Evolutionary conservation across 2,797 vertebrate genomes (phyloP).

Genomic region (Argya squamiceps): DNA sequence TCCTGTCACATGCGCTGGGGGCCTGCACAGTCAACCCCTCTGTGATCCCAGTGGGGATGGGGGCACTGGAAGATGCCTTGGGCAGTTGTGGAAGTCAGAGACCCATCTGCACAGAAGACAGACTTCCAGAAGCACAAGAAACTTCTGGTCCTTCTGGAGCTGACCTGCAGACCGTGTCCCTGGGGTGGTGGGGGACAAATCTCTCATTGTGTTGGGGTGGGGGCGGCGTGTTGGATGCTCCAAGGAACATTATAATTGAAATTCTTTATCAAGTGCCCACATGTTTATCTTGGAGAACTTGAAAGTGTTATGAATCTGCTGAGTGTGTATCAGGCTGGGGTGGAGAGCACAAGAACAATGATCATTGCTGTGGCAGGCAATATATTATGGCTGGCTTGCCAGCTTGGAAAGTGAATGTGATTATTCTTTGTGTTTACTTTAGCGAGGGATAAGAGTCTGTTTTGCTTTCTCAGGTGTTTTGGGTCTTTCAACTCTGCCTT

Average conservation of each 20-base stretch:
- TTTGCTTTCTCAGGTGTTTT: slow-evolving; percentile 66
- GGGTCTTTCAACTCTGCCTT: slow-evolving; percentile 31
- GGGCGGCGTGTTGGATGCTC: not conserved
- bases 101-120: not conserved
- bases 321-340: not conserved
- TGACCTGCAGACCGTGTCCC: not conserved
- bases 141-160: not conserved
- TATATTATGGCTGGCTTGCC: not conserved
- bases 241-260: not conserved
- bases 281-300: slow-evolving; percentile 38
- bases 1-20: rapidly evolving
- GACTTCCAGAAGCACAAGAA: not conserved
- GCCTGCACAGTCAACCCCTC: not conserved
- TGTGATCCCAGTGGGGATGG: not conserved
- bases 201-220: rapidly evolving
- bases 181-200: not conserved
- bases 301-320: slow-evolving; percentile 42
- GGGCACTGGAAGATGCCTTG: not conserved
- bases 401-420: not conserved
- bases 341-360: slow-evolving; percentile 22
- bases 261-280: not conserved
- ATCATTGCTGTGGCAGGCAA: slow-evolving; percentile 36
- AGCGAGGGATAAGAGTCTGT: not conserved
- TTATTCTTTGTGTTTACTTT: slow-evolving; percentile 22
- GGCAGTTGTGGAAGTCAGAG: not conserved